Evolutionary conservation across 2,888 invertebrate genomes (phyloP).

Genomic region (Meiosimyza platycephala): DNA sequence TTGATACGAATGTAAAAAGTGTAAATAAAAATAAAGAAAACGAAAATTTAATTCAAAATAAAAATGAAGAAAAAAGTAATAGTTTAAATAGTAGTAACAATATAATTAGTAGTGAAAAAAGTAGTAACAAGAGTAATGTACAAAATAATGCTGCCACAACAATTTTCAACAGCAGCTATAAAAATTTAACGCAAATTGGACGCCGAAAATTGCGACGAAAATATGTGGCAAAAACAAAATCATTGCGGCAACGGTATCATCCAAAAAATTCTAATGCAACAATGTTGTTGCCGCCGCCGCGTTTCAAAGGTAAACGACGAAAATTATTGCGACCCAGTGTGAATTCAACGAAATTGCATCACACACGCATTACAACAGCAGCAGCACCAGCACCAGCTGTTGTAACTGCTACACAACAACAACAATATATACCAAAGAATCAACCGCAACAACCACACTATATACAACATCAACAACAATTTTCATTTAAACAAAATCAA

Average conservation of each 20-base stretch:
- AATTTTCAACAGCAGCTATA: background rate
- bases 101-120: constrained; percentile 46
- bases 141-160: constrained; percentile 46
- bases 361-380: constrained; percentile 16
- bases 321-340: constrained; percentile 48
- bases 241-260: constrained; percentile 24
- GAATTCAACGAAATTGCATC: constrained; percentile 47
- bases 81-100: constrained; percentile 44
- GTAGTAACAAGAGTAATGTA: constrained; percentile 50
- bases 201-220: constrained; percentile 58
- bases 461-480: constrained; percentile 45
- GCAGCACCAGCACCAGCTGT: constrained; percentile 10
- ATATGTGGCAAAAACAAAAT: constrained; percentile 39
- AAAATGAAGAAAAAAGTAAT: constrained; percentile 44
- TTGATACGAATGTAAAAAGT: no score
- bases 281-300: constrained; percentile 37
- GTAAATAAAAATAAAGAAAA: no score
- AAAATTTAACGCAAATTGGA: constrained; percentile 40
- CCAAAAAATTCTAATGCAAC: constrained; percentile 39
- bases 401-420: constrained; percentile 41
- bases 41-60: background rate
- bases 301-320: constrained; percentile 52
- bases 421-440: constrained; percentile 44
- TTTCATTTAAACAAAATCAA: no score
- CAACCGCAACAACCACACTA: constrained; percentile 33